A percentile compares a stretch with the other conserved stretches of the same genome.
Conservation (phyloP, 2,888 invertebrate genomes). For the Protonemura montana region DNA sequence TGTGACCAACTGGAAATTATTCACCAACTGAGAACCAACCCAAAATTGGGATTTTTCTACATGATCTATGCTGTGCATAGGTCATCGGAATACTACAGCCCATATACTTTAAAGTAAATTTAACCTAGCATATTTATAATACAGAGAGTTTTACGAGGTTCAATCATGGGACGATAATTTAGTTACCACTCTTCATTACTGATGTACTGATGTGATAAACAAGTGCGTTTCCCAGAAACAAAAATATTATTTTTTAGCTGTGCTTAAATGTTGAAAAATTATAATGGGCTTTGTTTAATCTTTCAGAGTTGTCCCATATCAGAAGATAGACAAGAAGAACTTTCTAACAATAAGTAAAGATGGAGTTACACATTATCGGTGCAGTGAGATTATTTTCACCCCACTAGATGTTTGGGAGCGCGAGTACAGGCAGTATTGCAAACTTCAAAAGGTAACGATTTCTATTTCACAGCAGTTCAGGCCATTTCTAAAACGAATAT, state of each 20-base stretch:
- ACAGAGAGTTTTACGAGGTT: too few relatives aligned
- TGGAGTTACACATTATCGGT: conserved; percentile 80
- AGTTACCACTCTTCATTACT: too few relatives aligned
- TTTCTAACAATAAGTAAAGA: conserved; percentile 82
- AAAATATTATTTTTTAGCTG: too few relatives aligned
- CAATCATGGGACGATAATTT: too few relatives aligned
- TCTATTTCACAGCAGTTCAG: too few relatives aligned
- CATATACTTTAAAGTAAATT: conserved; percentile 75
- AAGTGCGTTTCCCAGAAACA: too few relatives aligned
- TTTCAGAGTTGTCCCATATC: conserved; percentile 75
- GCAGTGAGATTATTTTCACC: conserved; percentile 79
- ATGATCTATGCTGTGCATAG: conserved; percentile 77
- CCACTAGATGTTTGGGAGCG: conserved; percentile 80
- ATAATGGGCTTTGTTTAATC: background rate
- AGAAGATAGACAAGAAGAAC: conserved; percentile 72
- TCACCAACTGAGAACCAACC: conserved; percentile 63
- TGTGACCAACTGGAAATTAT: conserved; percentile 62
- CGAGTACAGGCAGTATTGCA: conserved; percentile 80
- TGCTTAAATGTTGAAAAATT: background rate
- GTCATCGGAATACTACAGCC: conserved; percentile 75
- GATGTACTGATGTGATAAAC: too few relatives aligned
- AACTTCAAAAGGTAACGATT: conserved; percentile 73
- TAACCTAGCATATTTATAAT: background rate
- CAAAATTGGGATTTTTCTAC: conserved; percentile 75
- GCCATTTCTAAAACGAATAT: background rate